Conservation (phyloP, 2,113 vertebrate species). For the Ginglymostoma cirratum region DNA sequence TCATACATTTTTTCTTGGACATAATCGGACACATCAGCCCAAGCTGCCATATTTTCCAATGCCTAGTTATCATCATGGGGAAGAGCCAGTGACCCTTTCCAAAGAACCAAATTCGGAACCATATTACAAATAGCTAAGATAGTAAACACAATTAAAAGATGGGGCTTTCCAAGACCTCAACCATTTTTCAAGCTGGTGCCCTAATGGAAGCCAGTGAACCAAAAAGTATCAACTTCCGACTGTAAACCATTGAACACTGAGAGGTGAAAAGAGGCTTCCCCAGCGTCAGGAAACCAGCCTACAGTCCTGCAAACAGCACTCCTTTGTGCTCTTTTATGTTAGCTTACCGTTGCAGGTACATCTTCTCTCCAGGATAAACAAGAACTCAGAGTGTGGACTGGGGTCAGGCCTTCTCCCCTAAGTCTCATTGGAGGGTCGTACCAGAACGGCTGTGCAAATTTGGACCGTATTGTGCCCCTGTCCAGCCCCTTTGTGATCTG, state of each 20-base stretch:
- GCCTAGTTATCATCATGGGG: background rate
- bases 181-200: background rate
- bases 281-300: background rate
- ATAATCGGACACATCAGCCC: background rate
- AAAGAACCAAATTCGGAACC: background rate
- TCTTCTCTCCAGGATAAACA: background rate
- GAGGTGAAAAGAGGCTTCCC: background rate
- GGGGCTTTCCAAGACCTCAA: background rate
- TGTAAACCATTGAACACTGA: background rate
- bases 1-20: too few relatives aligned
- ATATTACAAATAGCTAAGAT: background rate
- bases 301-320: too few relatives aligned
- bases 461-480: too few relatives aligned
- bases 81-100: background rate
- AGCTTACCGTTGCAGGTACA: background rate
- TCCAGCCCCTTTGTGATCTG: too few relatives aligned
- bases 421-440: too few relatives aligned
- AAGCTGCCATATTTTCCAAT: background rate
- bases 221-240: background rate
- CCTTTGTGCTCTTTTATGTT: too few relatives aligned
- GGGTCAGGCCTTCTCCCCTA: too few relatives aligned
- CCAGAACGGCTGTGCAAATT: too few relatives aligned
- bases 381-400: too few relatives aligned
- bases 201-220: background rate
- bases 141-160: background rate